These are phyloP conservation scores for Catocala sponsa DNA, from an alignment of 2,888 invertebrate genomes.

Conservation along the genomic window DNA sequence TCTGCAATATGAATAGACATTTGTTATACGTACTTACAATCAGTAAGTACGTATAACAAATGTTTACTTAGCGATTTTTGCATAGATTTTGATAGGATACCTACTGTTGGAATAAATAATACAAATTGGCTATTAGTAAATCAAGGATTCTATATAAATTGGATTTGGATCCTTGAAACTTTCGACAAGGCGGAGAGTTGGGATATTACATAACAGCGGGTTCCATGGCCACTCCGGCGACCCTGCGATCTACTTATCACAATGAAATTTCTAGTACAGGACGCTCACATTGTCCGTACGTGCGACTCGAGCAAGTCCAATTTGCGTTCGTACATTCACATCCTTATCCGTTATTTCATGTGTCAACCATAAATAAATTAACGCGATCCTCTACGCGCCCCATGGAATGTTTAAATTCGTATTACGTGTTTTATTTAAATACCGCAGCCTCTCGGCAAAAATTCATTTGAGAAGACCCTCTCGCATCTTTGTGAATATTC, in stretches of 20 bases:
- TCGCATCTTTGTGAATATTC: slow-evolving; percentile 47
- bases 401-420: slow-evolving; percentile 53
- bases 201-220: slow-evolving; percentile 25
- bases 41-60: too few relatives aligned
- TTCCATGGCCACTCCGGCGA: slow-evolving; percentile 15
- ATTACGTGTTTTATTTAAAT: slow-evolving; percentile 57
- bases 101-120: too few relatives aligned
- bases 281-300: slow-evolving; percentile 36
- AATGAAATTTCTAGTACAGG: slow-evolving; percentile 4
- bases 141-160: slow-evolving; percentile 25
- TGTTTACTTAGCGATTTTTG: too few relatives aligned
- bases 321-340: slow-evolving; percentile 44
- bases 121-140: slow-evolving; percentile 12
- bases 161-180: slow-evolving; percentile 31
- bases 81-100: too few relatives aligned
- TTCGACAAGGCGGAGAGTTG: slow-evolving; percentile 31
- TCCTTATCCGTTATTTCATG: slow-evolving; percentile 50
- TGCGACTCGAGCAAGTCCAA: slow-evolving; percentile 40
- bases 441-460: slow-evolving; percentile 51
- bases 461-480: slow-evolving; percentile 46
- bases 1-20: background rate
- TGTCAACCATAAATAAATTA: slow-evolving; percentile 64
- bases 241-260: slow-evolving; percentile 9
- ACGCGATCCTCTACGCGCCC: slow-evolving; percentile 50
- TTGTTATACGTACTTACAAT: too few relatives aligned